Base-by-base conservation (phyloP, 1,140 invertebrate species). In the Caenorhabditis brenneri region DNA sequence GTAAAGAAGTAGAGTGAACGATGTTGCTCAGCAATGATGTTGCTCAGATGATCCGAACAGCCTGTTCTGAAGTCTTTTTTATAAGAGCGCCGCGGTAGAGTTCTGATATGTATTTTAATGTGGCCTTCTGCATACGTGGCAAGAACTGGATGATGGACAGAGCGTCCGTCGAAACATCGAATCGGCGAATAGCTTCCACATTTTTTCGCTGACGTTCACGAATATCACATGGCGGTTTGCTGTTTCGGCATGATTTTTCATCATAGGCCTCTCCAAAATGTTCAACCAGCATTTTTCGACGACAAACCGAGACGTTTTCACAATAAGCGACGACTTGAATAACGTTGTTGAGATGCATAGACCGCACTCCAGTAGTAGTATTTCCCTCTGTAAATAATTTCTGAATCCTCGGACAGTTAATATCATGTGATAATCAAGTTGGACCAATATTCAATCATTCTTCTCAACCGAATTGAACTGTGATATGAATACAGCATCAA, bases 231-330 rank as follows among this genome's bases (percentile, higher is more conserved):
- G 74, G 83, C 16, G 81, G 85, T 19, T 22, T 33, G 36, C 85
- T 83, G 16, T 82, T 87, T 69, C 80, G 16, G 49, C 84, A 85
- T 10, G 82, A 51, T 31, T 80, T 58, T 19, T 81, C 81, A 51
- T 85, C 84, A 53, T 87, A 87, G 6, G 88, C 86, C 81, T 88
- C 88, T 69, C 88, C 88, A 80, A 88, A 88, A 69, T 88, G 83
- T 42, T 88, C 86, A 15, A 89, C 88, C 10, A 88, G 80, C 42
- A 87, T 79, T 53, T 88, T 88, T 27, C 88, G 60, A 33, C 88
- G 53, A 79, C 88, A 88, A 33, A 84, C 79, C 0, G 79, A 69
- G 6, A 88, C 85, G 60, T 88, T 88, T 79, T 88, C 88, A 58
- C 88, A 87, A 60, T 88, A 88, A 15, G 58, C 55, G 51, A 88